Evolutionary conservation across 2,888 invertebrate species (phyloP).

Genomic region (Metellina segmentata): DNA sequence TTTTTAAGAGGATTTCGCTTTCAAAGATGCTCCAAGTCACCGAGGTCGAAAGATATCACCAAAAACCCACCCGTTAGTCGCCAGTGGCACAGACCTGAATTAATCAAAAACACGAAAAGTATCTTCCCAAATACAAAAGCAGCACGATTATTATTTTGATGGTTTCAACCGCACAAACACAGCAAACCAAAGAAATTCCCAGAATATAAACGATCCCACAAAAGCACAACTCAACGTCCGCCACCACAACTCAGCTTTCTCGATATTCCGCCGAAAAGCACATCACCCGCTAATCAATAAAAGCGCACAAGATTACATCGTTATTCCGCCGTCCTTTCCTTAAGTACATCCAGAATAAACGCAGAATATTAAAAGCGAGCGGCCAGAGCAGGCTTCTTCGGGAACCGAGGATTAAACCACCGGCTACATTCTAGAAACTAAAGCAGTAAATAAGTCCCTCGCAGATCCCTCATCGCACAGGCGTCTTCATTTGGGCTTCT

Average conservation of each 20-base stretch:
- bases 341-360: background rate
- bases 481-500: background rate
- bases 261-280: background rate
- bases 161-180: background rate
- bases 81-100: no score
- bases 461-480: no score
- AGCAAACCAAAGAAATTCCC: background rate
- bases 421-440: background rate
- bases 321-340: no score
- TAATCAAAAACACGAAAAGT: no score
- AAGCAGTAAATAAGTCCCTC: no score
- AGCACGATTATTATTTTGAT: background rate
- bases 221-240: background rate
- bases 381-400: background rate
- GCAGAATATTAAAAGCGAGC: background rate
- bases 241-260: background rate
- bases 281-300: background rate
- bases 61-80: no score
- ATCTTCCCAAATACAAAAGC: background rate
- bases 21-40: no score
- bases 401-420: background rate
- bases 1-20: no score
- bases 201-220: background rate
- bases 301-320: background rate
- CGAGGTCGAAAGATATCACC: no score